These are phyloP conservation scores for Myiagra hebetior DNA, from an alignment of 2,113 vertebrate species.

Conservation along the genomic window DNA sequence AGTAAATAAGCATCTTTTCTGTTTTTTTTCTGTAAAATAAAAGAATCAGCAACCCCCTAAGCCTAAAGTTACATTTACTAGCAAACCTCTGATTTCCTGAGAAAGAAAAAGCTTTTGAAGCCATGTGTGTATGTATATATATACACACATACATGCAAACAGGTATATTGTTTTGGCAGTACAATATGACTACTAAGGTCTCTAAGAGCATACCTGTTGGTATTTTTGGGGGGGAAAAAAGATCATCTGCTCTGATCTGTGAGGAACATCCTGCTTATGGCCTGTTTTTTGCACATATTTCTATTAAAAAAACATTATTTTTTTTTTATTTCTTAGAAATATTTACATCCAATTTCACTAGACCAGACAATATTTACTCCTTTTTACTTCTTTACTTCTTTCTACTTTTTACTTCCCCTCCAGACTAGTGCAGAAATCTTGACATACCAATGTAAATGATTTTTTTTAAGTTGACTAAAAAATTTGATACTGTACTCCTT, in stretches of 20 bases:
- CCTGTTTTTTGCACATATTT: neutral
- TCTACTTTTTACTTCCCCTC: neutral
- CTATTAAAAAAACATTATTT: accelerated
- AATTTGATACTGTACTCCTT: neutral
- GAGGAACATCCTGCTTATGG: neutral
- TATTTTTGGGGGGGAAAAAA: accelerated
- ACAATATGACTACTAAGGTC: neutral
- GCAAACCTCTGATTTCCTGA: neutral
- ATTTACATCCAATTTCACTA: neutral
- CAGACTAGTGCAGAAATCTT: neutral
- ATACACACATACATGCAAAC: neutral
- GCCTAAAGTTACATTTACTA: neutral
- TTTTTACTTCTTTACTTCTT: neutral
- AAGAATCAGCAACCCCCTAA: neutral
- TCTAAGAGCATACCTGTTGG: accelerated
- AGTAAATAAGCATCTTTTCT: neutral
- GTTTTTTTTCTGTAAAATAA: neutral
- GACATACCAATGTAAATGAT: neutral
- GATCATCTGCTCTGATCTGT: accelerated
- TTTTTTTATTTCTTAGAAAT: neutral
- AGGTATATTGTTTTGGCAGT: neutral
- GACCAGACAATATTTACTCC: neutral
- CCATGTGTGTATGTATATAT: accelerated
- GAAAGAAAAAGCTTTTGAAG: neutral
- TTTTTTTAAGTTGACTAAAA: neutral